Evolutionary conservation across 2,113 vertebrate genomes (phyloP), one percentile per base, ranked within the genome.

Genomic region (human (Homo sapiens)): DNA sequence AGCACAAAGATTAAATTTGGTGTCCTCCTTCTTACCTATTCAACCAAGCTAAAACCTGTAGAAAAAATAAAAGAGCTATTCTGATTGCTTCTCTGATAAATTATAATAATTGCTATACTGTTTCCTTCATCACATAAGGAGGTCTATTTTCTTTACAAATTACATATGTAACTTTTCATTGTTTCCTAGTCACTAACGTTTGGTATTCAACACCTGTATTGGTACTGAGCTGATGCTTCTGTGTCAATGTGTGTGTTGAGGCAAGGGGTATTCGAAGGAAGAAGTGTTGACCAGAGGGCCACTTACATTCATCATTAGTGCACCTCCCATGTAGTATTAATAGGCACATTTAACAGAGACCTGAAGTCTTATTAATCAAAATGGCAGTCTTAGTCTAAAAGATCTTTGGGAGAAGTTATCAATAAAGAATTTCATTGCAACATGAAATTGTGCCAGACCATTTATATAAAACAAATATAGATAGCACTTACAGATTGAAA

Each of bases 391-490:
- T 52, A 95, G 85, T 61, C 40, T 38, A 75, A 97, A 96, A 97
- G 83, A 57, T 90, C 79, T 93, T 85, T 73, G 38, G 14, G 72
- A 97, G 75, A 97, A 94, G 84, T 94, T 97, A 97, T 97, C 96
- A 96, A 97, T 96, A 97, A 95, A 96, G 48, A 45, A 89, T 97
- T 96, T 93, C 85, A 95, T 85, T 95, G 84, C 64, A 96, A 85
- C 80, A 90, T 88, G 79, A 97, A 97, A 83, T 93, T 90, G 90
- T 97, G 84, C 92, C 90, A 95, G 64, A 55, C 52, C 84, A 97
- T 96, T 96, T 96, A 98, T 95, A 98, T 96, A 95, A 97, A 97
- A 94, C 76, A 97, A 97, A 97, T 96, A 96, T n/a, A 96, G 84
- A 94, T 93, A 97, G 90, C 35, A 93, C 76, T 96, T 96, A 68